These are phyloP conservation scores for Benthochromis sp. DNA, from an alignment of 2,113 vertebrate genomes.

Conservation along the genomic window DNA sequence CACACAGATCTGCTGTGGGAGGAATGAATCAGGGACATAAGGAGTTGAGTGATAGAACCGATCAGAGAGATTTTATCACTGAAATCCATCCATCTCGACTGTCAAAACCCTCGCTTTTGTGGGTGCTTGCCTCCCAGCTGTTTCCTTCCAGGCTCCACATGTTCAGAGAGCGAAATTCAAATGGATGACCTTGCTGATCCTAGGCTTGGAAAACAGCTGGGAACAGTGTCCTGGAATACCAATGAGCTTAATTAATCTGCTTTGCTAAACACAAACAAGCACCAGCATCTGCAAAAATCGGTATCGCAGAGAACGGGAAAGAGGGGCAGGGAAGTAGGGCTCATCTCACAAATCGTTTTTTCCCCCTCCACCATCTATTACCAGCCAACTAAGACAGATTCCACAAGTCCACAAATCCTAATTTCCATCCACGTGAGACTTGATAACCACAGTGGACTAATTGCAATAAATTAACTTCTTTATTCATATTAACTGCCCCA, in stretches of 20 bases:
- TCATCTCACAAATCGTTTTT: conserved; percentile 9
- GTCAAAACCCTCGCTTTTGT: not conserved
- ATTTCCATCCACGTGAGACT: conserved; percentile 13
- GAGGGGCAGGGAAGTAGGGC: not conserved
- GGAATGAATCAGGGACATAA: not conserved
- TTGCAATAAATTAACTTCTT: conserved; percentile 25
- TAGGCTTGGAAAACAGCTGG: conserved; percentile 47
- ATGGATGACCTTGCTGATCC: conserved; percentile 39
- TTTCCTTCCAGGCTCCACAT: not conserved
- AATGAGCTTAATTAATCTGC: conserved; percentile 70
- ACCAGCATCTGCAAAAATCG: not conserved
- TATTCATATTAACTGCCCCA: not conserved
- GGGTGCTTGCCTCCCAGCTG: not conserved
- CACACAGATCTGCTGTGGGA: not conserved
- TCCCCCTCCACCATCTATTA: not conserved
- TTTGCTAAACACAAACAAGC: conserved; percentile 67
- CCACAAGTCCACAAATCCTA: conserved; percentile 38
- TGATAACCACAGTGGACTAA: conserved; percentile 40
- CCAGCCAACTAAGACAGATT: not conserved
- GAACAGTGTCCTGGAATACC: conserved; percentile 57
- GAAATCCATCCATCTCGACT: not conserved
- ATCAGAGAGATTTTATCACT: not conserved
- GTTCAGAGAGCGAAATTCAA: not conserved
- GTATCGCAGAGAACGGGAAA: not conserved
- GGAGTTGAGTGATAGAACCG: conserved; percentile 14